phyloP scores from a whole-genome alignment of 2,797 vertebrate genomes.

The Emydoidea blandingii region DNA sequence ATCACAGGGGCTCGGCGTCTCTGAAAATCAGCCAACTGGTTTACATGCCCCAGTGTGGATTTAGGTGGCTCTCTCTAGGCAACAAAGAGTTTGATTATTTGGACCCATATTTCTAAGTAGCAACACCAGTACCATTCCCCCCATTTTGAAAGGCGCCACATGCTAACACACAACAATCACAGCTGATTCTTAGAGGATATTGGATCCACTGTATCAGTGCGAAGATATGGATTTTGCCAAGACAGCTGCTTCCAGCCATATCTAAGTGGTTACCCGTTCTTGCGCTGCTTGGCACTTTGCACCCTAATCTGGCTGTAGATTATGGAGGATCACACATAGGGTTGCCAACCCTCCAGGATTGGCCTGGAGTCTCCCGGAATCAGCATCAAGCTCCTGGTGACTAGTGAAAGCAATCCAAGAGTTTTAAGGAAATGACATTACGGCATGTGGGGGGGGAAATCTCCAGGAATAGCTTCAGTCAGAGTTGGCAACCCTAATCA shows the following conservation, averaged over 20 bases:
- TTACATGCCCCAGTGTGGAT: not conserved
- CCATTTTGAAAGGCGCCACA: not conserved
- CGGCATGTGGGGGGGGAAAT: fast-evolving
- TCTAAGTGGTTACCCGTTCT: not conserved
- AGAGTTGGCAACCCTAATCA: too few relatives aligned
- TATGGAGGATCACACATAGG: not conserved
- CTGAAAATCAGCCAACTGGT: not conserved
- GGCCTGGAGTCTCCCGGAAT: too few relatives aligned
- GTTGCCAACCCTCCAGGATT: too few relatives aligned
- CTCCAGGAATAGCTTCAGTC: too few relatives aligned
- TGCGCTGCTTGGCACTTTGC: not conserved
- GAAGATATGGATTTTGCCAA: too few relatives aligned
- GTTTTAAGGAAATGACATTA: too few relatives aligned
- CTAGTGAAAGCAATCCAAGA: too few relatives aligned
- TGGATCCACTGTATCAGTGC: too few relatives aligned
- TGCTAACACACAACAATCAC: too few relatives aligned
- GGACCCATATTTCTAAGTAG: not conserved
- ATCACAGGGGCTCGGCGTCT: not conserved
- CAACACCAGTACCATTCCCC: not conserved
- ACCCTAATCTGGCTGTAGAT: not conserved
- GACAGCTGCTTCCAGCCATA: too few relatives aligned
- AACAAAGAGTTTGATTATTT: not conserved
- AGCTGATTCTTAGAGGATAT: too few relatives aligned
- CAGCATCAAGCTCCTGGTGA: too few relatives aligned
- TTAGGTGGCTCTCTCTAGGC: not conserved